Percentiles rank a stretch among this genome's conserved stretches.
phyloP scores from a whole-genome alignment of 2,888 invertebrate genomes.

The Amiota communis region DNA sequence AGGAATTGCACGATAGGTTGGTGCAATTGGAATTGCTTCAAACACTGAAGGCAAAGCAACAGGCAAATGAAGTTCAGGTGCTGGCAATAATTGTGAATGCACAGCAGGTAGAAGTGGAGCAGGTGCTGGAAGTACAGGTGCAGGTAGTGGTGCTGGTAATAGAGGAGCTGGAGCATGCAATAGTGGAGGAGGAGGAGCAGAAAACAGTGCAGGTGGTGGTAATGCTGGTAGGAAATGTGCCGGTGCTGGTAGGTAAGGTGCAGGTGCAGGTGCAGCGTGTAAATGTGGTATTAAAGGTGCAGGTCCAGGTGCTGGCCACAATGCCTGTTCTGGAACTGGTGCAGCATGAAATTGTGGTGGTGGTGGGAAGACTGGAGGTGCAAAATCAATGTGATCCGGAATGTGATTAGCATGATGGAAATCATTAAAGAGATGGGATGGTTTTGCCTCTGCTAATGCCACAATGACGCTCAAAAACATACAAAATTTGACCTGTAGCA shows the following conservation, averaged over 20 bases:
- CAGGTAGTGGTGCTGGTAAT: conserved; percentile 25
- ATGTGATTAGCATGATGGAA: conserved; percentile 42
- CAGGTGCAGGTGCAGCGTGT: conserved; percentile 24
- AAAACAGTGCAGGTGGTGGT: conserved; percentile 30
- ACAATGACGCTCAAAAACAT: conserved; percentile 47
- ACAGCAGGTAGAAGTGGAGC: conserved; percentile 42
- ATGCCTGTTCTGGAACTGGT: conserved; percentile 19
- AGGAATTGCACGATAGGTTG: conserved; percentile 66
- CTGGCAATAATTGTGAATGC: conserved; percentile 46
- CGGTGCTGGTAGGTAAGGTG: conserved; percentile 23
- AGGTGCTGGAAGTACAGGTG: conserved; percentile 46
- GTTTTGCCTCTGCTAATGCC: conserved; percentile 52
- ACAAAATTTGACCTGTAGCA: conserved; percentile 35
- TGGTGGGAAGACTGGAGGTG: conserved; percentile 49
- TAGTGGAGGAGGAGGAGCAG: conserved; percentile 33
- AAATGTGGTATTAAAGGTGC: conserved; percentile 4
- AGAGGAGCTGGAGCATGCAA: conserved; percentile 38
- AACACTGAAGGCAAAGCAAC: conserved; percentile 40
- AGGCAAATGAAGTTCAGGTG: conserved; percentile 47
- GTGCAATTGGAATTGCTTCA: conserved; percentile 60
- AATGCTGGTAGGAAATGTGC: conserved; percentile 36
- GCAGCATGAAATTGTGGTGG: conserved; percentile 45
- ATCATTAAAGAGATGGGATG: conserved; percentile 59
- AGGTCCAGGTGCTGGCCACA: neutral
- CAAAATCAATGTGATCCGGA: conserved; percentile 57